Percentiles rank a stretch among this genome's conserved stretches.
phyloP scores from a whole-genome alignment of 1,140 invertebrate genomes.

The Berghia stephanieae region DNA sequence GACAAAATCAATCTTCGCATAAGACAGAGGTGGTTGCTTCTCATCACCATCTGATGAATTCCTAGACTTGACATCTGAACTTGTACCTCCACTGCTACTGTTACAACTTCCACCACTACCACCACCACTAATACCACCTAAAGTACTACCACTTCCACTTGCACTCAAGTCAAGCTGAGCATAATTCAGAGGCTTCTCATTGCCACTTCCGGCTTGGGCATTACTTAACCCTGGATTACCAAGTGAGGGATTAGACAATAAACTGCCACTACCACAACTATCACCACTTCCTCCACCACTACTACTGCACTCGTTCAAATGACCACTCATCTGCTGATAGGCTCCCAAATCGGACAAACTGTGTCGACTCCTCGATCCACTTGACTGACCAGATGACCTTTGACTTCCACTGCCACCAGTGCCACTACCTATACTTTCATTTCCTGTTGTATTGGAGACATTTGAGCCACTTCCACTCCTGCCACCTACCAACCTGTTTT shows the following conservation, averaged over 20 bases:
- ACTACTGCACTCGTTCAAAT: no score
- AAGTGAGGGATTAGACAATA: no score
- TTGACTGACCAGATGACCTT: no score
- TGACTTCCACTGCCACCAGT: no score
- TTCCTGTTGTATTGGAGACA: no score
- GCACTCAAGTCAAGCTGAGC: background rate
- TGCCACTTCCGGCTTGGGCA: no score
- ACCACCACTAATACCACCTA: background rate
- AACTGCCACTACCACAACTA: no score
- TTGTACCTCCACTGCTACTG: constrained; percentile 12
- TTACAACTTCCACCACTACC: background rate
- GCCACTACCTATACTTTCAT: no score
- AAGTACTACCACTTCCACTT: background rate
- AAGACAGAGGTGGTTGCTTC: constrained; percentile 40
- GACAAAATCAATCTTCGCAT: constrained; percentile 53
- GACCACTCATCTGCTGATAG: constrained; percentile 28
- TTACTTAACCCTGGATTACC: no score
- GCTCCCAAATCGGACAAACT: constrained; percentile 22
- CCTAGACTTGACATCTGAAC: constrained; percentile 41
- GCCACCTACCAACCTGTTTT: no score
- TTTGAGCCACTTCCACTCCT: no score
- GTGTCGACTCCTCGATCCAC: constrained; percentile 4
- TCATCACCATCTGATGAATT: constrained; percentile 47
- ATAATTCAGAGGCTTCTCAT: background rate
- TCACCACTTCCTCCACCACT: no score